Evolutionary conservation across 2,797 vertebrate species (phyloP), one percentile per base, ranked within the genome.

Genomic region (Propithecus deckenii): DNA sequence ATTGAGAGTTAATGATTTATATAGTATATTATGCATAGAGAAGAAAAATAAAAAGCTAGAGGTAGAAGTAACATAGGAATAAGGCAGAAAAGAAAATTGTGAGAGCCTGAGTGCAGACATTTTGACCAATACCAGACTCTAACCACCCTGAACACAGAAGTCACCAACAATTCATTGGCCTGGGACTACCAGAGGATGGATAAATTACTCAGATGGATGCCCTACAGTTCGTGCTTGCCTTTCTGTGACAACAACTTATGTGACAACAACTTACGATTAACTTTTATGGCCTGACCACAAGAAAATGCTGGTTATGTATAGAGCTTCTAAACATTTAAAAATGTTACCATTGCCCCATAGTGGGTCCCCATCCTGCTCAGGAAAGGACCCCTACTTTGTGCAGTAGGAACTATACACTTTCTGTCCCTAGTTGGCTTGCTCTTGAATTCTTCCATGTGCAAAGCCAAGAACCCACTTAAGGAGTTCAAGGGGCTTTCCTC

Each of bases 41-140:
- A 75, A 90, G 11, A 30, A 91, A 57, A 79, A 86, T 17, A 67
- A 96, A 92, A 92, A 75, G 57, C 30, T 84, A 46, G 6, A 90
- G n/a, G 22, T 71, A 63, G 35, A 69, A 69, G 20, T 69, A 20
- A 38, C 23, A 12, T 38, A 38, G 35, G 69, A 46, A 79, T 85
- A 85, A 38, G n/a, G 14, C 32, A 65, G 15, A 65, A 65, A n/a
- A n/a, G 63, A n/a, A 65, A n/a, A 18, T n/a, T 65, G 7, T n/a
- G 63, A 65, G 15, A n/a, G 17, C 32, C 32, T 65, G 32, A n/a
- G 15, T 65, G 7, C 8, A n/a, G 63, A n/a, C 63, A 65, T 65
- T n/a, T n/a, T 65, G 32, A 65, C 63, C 7, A n/a, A 28, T 65
- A 65, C 15, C 32, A 65, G 32, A 65, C 63, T 15, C 32, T 65